Evolutionary conservation across 2,113 vertebrate genomes (phyloP), one percentile per base, ranked within the genome.

Genomic region (Sitta europaea): DNA sequence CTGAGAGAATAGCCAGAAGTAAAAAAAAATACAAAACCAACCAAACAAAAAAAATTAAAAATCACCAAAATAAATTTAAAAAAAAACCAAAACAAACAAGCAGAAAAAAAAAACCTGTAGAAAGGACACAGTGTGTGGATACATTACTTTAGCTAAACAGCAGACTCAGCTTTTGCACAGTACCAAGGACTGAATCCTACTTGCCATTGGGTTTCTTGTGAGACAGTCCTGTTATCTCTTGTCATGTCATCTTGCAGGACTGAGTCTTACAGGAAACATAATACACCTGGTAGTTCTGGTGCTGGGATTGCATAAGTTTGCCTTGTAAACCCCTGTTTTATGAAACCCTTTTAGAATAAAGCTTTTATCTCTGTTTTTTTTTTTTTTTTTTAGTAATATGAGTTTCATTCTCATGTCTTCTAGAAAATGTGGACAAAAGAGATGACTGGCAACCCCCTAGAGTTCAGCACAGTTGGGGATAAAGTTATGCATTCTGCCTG

Each of bases 381-480:
- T 2, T 0, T 54, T 66, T 76, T 90, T 84, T 72, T 43, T 2
- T 0, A 50, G 47, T 33, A 79, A 57, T 38, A 29, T 7, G 33
- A 54, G 19, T 85, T 87, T 88, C 33, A 68, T 88, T 91, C 71
- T 91, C 74, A 55, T 20, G 23, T 70, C 20, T 84, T 82, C 38
- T 54, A 68, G 62, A 91, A 94, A 85, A 77, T 75, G 22, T 76
- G 67, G 67, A 82, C 85, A 86, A 93, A 96, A 83, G 38, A 65
- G 10, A 80, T 86, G 59, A 88, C 24, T 92, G 91, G 29, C 91
- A 92, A 18, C 55, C 59, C 33, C 67, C 47, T 80, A 43, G n/a
- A 11, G 74, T 68, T 81, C 73, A 79, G n/a, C 85, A 79, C 86
- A 65, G 35, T 5, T 80, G 67, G 71, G 22, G n/a, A 86, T 38